Evolutionary conservation across 2,888 invertebrate genomes (phyloP).

Genomic region (Volucella bombylans): DNA sequence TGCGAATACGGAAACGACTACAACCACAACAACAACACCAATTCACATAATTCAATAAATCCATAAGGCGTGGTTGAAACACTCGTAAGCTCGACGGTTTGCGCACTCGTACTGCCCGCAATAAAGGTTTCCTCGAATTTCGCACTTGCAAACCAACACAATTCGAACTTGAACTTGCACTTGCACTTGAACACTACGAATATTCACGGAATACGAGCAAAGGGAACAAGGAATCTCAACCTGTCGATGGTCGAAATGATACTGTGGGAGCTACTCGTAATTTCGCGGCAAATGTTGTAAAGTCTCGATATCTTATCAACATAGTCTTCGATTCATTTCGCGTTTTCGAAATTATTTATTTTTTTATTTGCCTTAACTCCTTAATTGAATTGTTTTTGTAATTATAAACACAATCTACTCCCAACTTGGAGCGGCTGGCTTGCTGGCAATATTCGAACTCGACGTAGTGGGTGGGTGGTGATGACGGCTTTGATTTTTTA

Average conservation of each 20-base stretch:
- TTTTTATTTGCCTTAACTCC: not conserved
- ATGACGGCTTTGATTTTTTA: not conserved
- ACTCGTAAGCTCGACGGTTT: too few species aligned
- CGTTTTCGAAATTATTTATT: conserved; percentile 43
- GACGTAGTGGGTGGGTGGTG: not conserved
- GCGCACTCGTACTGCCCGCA: too few species aligned
- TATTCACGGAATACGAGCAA: not conserved
- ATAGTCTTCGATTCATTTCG: conserved; percentile 57
- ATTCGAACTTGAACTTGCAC: not conserved
- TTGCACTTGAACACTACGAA: conserved; percentile 1
- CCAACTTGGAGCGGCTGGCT: not conserved
- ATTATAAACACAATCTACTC: conserved; percentile 2
- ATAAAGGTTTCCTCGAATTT: not conserved
- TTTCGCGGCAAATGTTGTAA: conserved; percentile 10
- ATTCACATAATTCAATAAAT: conserved; percentile 69
- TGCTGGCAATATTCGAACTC: too few species aligned
- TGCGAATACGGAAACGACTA: conserved; percentile 75
- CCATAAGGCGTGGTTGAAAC: conserved; percentile 62
- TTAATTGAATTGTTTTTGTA: not conserved
- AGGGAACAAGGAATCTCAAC: conserved; percentile 28
- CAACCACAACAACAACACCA: conserved; percentile 64
- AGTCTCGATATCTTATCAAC: conserved; percentile 42
- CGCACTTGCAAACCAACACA: not conserved
- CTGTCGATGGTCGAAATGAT: conserved; percentile 41
- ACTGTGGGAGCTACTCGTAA: conserved; percentile 25